Evolutionary conservation across 2,797 vertebrate species (phyloP).

Genomic region (Karalla daura): DNA sequence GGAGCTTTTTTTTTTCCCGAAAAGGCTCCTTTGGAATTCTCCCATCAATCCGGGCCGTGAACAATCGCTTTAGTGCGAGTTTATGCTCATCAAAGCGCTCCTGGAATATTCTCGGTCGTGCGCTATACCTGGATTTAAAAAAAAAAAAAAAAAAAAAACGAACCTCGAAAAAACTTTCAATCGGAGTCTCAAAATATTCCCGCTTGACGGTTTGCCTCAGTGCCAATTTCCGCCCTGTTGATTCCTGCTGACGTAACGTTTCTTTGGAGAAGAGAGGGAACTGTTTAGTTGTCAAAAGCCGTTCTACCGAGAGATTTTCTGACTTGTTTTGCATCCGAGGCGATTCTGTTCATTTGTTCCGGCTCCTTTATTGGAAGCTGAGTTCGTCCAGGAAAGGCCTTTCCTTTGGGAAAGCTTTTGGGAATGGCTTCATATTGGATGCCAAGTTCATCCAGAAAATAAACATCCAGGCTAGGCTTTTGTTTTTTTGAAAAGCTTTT

Average conservation of each 20-base stretch:
- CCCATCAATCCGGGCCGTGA: constrained; percentile 34
- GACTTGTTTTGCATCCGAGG: constrained; percentile 19
- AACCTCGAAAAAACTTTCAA: constrained; percentile 19
- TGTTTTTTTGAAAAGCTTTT: too few species aligned
- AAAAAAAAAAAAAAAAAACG: too few species aligned
- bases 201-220: neutral
- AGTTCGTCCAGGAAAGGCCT: too few species aligned
- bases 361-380: neutral
- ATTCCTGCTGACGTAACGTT: constrained; percentile 9
- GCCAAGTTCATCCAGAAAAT: too few species aligned
- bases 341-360: constrained; percentile 20
- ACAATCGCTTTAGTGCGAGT: constrained; percentile 21
- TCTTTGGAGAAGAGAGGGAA: constrained; percentile 3
- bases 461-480: too few species aligned
- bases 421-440: constrained; percentile 19
- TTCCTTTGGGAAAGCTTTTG: constrained; percentile 1
- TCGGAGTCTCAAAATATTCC: constrained; percentile 4
- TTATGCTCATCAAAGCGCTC: constrained; percentile 38
- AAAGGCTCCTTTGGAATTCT: constrained; percentile 30
- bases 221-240: neutral
- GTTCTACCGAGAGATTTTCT: constrained; percentile 4
- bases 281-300: neutral
- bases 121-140: constrained; percentile 16
- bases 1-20: too few species aligned
- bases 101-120: constrained; percentile 3